A percentile compares a stretch with the other conserved stretches of the same genome.
Conservation (phyloP, 2,113 vertebrate species). For the Polypterus senegalus region DNA sequence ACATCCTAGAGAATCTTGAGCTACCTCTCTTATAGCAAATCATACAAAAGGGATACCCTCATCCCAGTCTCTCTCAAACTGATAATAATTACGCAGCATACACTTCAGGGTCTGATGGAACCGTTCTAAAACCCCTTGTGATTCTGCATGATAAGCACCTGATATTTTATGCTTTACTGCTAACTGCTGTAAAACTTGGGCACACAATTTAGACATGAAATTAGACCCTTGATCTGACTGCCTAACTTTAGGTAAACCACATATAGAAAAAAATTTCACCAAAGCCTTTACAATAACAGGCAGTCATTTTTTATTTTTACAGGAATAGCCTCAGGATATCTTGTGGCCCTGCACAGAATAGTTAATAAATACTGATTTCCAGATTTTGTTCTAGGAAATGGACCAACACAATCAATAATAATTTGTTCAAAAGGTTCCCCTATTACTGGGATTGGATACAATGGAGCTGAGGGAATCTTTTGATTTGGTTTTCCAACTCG, state of each 20-base stretch:
- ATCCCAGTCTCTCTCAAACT: too few relatives aligned
- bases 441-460: constrained; percentile 7
- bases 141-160: too few relatives aligned
- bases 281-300: not conserved
- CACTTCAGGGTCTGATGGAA: constrained; percentile 9
- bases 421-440: constrained; percentile 5
- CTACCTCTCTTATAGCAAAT: too few relatives aligned
- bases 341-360: constrained; percentile 4
- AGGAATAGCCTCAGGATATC: constrained; percentile 14
- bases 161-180: too few relatives aligned
- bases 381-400: constrained; percentile 1
- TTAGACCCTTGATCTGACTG: constrained; percentile 1
- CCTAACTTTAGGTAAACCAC: not conserved
- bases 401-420: constrained; percentile 7
- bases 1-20: too few relatives aligned
- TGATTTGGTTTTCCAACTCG: too few relatives aligned
- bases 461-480: not conserved
- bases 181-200: not conserved
- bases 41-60: too few relatives aligned
- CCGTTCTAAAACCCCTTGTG: not conserved
- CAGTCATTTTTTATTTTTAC: not conserved
- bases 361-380: constrained; percentile 13
- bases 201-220: constrained; percentile 4
- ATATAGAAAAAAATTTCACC: constrained; percentile 12
- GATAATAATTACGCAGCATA: not conserved